A percentile compares a stretch with the other conserved stretches of the same genome.
phyloP scores from a whole-genome alignment of 2,113 vertebrate genomes.

The Petromus typicus region DNA sequence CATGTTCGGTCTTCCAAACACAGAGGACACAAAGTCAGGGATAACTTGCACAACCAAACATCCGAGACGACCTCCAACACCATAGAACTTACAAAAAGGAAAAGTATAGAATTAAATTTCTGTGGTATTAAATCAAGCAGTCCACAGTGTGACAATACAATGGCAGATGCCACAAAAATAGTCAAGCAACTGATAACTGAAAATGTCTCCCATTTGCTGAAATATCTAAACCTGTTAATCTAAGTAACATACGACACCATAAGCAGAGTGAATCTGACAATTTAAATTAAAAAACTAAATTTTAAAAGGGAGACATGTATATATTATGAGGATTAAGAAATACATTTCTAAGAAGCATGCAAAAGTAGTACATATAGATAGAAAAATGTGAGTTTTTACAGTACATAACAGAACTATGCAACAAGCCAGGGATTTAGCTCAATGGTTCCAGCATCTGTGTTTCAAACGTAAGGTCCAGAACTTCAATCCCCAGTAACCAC shows the following conservation, averaged over 20 bases:
- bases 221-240: neutral
- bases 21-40: too few species aligned
- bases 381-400: neutral
- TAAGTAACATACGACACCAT: neutral
- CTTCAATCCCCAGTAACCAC: too few species aligned
- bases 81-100: neutral
- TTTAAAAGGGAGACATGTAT: neutral
- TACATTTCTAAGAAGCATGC: neutral
- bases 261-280: neutral
- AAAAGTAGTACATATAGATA: neutral
- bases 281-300: conserved; percentile 35
- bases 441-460: too few species aligned
- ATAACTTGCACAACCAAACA: too few species aligned
- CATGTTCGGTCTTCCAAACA: too few species aligned
- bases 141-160: neutral
- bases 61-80: neutral
- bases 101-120: neutral
- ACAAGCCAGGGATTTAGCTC: too few species aligned
- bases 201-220: conserved; percentile 24
- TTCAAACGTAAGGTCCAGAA: too few species aligned
- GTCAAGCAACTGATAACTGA: neutral
- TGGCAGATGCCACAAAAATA: neutral
- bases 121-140: neutral
- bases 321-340: neutral
- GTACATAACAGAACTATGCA: neutral